Percentiles rank a stretch among this genome's conserved stretches.
Conservation (phyloP, 2,797 vertebrate genomes). For the Pipistrellus pygmaeus region DNA sequence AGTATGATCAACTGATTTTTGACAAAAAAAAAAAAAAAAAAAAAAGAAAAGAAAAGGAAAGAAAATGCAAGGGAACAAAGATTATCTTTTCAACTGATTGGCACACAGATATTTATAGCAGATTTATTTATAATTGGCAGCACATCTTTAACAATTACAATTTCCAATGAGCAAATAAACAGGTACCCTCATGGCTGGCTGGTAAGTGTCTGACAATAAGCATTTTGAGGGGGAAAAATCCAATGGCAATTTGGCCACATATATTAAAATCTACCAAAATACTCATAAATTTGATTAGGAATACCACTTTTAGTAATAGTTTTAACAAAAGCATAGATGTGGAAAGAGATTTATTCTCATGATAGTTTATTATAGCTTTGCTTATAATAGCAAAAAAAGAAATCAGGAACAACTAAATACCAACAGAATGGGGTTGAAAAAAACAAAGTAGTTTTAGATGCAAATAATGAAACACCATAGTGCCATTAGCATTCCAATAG, state of each 20-base stretch:
- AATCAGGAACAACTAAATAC: background rate
- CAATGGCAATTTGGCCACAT: background rate
- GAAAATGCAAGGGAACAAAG: background rate
- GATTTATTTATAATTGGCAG: background rate
- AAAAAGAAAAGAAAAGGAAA: background rate
- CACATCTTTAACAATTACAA: background rate
- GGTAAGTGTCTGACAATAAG: background rate
- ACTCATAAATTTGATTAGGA: background rate
- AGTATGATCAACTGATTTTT: background rate
- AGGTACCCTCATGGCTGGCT: background rate
- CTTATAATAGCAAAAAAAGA: background rate
- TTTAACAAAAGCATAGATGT: background rate
- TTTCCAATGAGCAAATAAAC: background rate
- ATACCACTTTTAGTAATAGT: background rate
- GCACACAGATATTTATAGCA: background rate
- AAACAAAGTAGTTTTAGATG: constrained; percentile 26
- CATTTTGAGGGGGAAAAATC: background rate
- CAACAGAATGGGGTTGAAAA: background rate
- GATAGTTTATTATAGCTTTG: background rate
- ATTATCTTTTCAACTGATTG: background rate
- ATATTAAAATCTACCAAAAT: constrained; percentile 26
- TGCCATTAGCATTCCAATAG: background rate
- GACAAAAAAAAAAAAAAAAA: background rate
- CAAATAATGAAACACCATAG: background rate
- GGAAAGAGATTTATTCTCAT: background rate